Conservation (phyloP, 2,797 vertebrate species). For the Cyprinella venusta region DNA sequence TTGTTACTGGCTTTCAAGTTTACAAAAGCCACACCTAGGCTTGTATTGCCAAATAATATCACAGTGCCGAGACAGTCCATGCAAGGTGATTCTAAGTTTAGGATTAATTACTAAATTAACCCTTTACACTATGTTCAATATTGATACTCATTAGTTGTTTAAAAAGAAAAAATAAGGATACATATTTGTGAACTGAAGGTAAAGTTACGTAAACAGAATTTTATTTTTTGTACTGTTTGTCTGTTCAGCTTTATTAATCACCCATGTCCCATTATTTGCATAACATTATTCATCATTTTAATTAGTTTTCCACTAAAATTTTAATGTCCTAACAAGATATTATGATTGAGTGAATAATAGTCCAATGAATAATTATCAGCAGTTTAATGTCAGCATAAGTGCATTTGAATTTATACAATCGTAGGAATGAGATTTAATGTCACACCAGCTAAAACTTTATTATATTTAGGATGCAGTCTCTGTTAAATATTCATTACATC, state of each 20-base stretch:
- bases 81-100: not conserved
- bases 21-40: no score
- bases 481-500: slow-evolving; percentile 23
- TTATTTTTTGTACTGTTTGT: not conserved
- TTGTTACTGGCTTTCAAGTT: not conserved
- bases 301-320: slow-evolving; percentile 59
- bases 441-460: not conserved
- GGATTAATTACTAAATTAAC: not conserved
- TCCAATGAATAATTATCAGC: slow-evolving; percentile 62
- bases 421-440: not conserved
- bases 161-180: not conserved
- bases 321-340: slow-evolving; percentile 56
- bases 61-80: not conserved
- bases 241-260: slow-evolving; percentile 55
- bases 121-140: not conserved
- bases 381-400: slow-evolving; percentile 25
- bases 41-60: not conserved
- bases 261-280: slow-evolving; percentile 38
- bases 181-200: not conserved
- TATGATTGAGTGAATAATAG: slow-evolving; percentile 50
- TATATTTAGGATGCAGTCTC: not conserved
- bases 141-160: not conserved
- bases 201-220: not conserved
- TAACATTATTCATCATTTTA: slow-evolving; percentile 19
- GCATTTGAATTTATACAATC: slow-evolving; percentile 11